phyloP scores from a whole-genome alignment of 2,888 invertebrate species.

The Trissoscelio sp. region DNA sequence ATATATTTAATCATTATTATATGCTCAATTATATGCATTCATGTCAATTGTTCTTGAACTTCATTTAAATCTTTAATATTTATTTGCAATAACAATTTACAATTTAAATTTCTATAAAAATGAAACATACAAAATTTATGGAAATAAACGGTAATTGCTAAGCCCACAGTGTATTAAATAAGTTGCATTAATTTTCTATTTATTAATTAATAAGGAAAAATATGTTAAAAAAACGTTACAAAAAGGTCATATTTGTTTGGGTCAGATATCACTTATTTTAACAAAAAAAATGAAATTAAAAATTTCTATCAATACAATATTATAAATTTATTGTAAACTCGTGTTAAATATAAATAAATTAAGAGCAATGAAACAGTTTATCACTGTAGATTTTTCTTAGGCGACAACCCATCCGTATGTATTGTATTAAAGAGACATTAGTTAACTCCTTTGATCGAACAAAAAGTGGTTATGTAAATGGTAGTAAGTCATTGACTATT shows the following conservation, averaged over 20 bases:
- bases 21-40: constrained; percentile 25
- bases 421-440: constrained; percentile 60
- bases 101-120: too few relatives aligned
- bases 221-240: too few relatives aligned
- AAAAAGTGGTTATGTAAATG: constrained; percentile 62
- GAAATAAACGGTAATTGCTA: too few relatives aligned
- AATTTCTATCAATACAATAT: too few relatives aligned
- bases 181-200: too few relatives aligned
- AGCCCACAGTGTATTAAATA: too few relatives aligned
- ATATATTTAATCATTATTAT: constrained; percentile 21
- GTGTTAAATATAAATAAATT: constrained; percentile 16
- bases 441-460: constrained; percentile 44
- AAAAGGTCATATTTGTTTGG: too few relatives aligned
- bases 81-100: too few relatives aligned
- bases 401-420: constrained; percentile 28
- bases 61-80: constrained; percentile 2
- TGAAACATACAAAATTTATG: too few relatives aligned
- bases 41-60: constrained; percentile 31
- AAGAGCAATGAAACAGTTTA: constrained; percentile 36
- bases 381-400: constrained; percentile 28
- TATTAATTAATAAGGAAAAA: too few relatives aligned
- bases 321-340: too few relatives aligned
- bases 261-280: too few relatives aligned
- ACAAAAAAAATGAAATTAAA: neutral
- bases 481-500: constrained; percentile 58